Evolutionary conservation across 2,797 vertebrate species (phyloP), one percentile per base, ranked within the genome.

Genomic region (Paratrypauchen microcephalus): DNA sequence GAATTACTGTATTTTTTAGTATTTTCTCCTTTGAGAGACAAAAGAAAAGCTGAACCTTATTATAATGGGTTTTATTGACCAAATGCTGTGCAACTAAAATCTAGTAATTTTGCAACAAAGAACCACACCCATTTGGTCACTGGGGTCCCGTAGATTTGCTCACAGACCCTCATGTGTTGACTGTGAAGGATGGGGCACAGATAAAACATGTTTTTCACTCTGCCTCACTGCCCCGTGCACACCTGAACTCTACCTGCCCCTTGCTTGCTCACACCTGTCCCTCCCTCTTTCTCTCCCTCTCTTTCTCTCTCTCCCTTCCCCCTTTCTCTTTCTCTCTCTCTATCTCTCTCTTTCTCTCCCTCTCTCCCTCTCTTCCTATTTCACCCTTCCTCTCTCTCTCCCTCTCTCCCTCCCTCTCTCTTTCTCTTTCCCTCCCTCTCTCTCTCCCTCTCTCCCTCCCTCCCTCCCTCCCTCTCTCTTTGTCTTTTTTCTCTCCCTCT

Each of bases 161-260:
- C 76, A 73, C 71, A 70, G 61, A 47, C 82, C 81, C 74, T 86
- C 78, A 83, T 79, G 75, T 67, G 69, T 81, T 68, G 59, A 41
- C 52, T 13, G 21, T 32, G 52, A 69, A 65, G 68, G 57, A 66
- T 47, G 32, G 32, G 6, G 2, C 19, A 19, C 69, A 74, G 47
- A 74, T 63, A 24, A 28, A 72, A 58, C 76, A 81, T 60, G 66
- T 70, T 65, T 32, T 45, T 65, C 19, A 41, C 52, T 80, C 77
- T 59, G 56, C 65, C 68, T 39, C 59, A 56, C 54, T 18, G 47
- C 48, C 67, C 65, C 47, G 60, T 41, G 56, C 69, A 62, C 64
- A 89, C 87, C 85, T 87, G 84, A 75, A 69, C 48, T 52, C 60
- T 45, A 52, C 55, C 48, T 30, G 58, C 58, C 58, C 26, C 58